These are phyloP conservation scores for Gobio occitaniae DNA, from an alignment of 2,797 vertebrate genomes.

Conservation along the genomic window DNA sequence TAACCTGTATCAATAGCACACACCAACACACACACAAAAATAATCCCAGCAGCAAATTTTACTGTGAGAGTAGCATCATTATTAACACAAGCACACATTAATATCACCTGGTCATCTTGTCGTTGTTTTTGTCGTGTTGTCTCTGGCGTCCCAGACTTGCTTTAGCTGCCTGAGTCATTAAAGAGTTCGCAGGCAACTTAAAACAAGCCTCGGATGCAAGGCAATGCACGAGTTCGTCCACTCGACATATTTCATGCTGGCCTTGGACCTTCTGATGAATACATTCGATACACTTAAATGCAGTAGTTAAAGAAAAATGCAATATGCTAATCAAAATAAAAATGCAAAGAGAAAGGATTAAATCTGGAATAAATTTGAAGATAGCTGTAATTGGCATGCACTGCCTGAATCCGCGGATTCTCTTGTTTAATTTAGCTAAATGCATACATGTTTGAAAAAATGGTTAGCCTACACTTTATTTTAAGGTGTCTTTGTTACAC, in stretches of 20 bases:
- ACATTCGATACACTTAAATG: background rate
- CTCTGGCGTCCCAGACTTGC: slow-evolving; percentile 88
- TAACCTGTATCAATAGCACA: background rate
- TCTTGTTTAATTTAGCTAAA: background rate
- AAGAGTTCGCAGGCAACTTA: slow-evolving; percentile 90
- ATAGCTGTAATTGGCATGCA: background rate
- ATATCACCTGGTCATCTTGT: background rate
- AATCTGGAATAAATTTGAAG: background rate
- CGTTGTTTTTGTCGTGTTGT: slow-evolving; percentile 41
- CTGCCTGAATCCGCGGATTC: no score
- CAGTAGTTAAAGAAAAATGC: background rate
- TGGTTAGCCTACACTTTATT: no score
- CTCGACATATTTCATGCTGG: background rate
- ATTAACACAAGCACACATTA: background rate
- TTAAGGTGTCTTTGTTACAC: no score
- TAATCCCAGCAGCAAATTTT: background rate
- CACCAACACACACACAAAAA: no score
- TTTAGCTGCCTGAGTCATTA: slow-evolving; percentile 94
- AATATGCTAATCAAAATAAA: background rate
- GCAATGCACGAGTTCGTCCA: slow-evolving; percentile 18
- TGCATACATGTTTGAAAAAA: background rate
- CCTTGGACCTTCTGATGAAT: background rate
- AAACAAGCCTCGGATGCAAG: slow-evolving; percentile 89
- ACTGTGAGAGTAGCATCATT: background rate
- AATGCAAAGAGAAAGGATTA: background rate